A percentile compares a stretch with the other conserved stretches of the same genome.
Evolutionary conservation across 2,797 vertebrate genomes (phyloP).

Genomic region (Oophaga sylvatica): DNA sequence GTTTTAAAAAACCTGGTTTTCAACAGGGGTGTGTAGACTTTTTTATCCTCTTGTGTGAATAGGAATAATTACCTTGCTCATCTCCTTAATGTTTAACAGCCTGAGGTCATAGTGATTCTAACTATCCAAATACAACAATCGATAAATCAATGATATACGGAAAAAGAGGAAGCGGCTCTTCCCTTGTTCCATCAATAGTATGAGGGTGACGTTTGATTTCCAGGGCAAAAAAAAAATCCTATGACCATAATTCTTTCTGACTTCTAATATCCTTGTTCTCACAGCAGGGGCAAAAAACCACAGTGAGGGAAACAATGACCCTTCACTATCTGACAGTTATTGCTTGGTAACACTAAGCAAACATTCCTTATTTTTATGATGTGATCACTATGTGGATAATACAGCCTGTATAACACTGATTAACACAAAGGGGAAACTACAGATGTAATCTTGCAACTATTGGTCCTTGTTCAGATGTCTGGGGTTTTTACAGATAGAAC

Average conservation of each 20-base stretch:
- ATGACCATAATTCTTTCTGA: neutral
- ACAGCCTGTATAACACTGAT: neutral
- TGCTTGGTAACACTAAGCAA: neutral
- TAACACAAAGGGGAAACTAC: neutral
- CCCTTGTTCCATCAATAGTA: neutral
- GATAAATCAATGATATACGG: neutral
- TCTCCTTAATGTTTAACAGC: neutral
- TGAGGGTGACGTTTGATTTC: neutral
- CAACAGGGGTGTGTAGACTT: neutral
- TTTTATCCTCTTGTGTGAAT: neutral
- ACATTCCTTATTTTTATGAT: neutral
- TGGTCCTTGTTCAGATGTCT: too few species aligned
- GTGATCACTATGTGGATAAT: neutral
- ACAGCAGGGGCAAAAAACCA: neutral
- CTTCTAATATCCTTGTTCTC: neutral
- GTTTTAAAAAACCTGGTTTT: too few species aligned
- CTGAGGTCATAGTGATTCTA: neutral
- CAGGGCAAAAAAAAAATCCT: neutral
- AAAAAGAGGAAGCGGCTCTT: constrained; percentile 7
- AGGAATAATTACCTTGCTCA: neutral
- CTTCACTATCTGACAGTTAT: neutral
- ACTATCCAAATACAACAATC: neutral
- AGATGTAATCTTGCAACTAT: neutral
- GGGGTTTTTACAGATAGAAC: too few species aligned
- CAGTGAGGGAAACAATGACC: neutral